Conservation (phyloP, 2,888 invertebrate species). For the Maniola hyperantus region DNA sequence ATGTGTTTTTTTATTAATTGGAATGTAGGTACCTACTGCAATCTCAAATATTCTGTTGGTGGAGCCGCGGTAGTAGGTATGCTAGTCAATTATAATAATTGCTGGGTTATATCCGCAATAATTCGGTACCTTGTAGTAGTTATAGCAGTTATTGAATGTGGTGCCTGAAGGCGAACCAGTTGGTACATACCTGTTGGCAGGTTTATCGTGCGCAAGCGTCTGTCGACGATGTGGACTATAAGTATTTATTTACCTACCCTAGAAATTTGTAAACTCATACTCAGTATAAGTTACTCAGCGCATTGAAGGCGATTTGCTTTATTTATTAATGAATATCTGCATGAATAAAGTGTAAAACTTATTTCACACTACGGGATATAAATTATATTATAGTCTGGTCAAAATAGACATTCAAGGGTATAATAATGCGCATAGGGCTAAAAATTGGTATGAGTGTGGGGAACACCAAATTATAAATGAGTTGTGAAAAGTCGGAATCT, state of each 20-base stretch:
- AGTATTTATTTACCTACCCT: constrained; percentile 2
- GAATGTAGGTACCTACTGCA: background rate
- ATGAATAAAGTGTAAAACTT: too few species aligned
- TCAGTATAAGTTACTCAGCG: background rate
- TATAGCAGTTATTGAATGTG: constrained; percentile 44
- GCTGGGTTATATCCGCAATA: constrained; percentile 30
- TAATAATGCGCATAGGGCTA: too few species aligned
- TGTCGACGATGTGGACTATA: constrained; percentile 30
- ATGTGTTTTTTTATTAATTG: background rate
- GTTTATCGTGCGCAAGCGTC: constrained; percentile 44
- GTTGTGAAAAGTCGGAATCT: too few species aligned
- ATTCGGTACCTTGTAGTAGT: constrained; percentile 32
- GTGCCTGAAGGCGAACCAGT: constrained; percentile 61
- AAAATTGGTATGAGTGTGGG: too few species aligned
- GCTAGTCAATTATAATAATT: background rate
- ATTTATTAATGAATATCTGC: too few species aligned
- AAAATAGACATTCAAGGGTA: too few species aligned
- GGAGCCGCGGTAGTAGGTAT: background rate
- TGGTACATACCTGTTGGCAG: constrained; percentile 49
- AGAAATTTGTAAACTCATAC: background rate
- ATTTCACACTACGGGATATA: too few species aligned
- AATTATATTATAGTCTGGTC: too few species aligned
- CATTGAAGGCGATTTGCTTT: too few species aligned
- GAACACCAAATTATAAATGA: too few species aligned
- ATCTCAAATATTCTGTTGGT: background rate